Evolutionary conservation across 2,888 invertebrate genomes (phyloP).

Genomic region (Malacosoma neustria): DNA sequence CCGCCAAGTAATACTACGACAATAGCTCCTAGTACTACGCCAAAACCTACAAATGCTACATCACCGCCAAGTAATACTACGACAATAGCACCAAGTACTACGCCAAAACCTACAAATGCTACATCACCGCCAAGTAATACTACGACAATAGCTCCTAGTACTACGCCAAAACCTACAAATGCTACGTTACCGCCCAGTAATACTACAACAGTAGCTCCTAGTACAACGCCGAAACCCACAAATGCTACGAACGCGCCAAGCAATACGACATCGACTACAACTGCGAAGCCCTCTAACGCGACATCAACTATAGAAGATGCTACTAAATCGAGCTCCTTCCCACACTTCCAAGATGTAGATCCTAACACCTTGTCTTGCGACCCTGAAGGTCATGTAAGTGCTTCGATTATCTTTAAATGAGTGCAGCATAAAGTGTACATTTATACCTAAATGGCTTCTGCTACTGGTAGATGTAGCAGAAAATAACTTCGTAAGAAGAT

Average conservation of each 20-base stretch:
- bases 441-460: no score
- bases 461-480: no score
- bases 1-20: neutral
- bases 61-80: neutral
- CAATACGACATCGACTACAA: neutral
- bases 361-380: constrained; percentile 52
- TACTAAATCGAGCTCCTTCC: neutral
- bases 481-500: no score
- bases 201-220: neutral
- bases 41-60: neutral
- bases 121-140: neutral
- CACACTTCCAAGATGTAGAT: constrained; percentile 29
- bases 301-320: constrained; percentile 1
- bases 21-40: neutral
- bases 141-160: neutral
- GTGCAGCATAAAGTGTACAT: no score
- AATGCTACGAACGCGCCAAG: neutral
- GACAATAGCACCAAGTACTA: neutral
- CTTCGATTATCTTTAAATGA: no score
- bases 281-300: neutral
- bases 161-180: neutral
- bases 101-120: neutral
- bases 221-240: neutral
- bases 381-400: constrained; percentile 38
- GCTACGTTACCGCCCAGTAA: neutral